A percentile compares a stretch with the other conserved stretches of the same genome.
Conservation (phyloP, 2,888 invertebrate genomes). For the Didymodactylos carnosus region DNA sequence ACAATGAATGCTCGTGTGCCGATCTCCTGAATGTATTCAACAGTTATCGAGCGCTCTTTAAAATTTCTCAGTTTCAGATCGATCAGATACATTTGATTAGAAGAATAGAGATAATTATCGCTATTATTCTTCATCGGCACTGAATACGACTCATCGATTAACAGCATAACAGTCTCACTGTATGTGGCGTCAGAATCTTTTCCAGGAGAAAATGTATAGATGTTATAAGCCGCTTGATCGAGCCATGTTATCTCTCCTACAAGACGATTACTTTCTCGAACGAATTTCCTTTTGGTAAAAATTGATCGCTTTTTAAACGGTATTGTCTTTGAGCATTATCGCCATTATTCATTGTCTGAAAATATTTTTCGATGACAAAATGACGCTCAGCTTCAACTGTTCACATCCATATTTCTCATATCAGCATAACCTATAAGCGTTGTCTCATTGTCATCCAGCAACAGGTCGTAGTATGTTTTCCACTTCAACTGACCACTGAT, state of each 20-base stretch:
- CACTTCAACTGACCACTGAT: background rate
- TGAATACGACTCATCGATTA: too few relatives aligned
- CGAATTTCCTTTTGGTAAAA: background rate
- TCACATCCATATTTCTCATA: background rate
- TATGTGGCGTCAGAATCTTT: background rate
- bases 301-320: background rate
- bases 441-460: background rate
- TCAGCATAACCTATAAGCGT: background rate
- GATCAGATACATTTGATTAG: background rate
- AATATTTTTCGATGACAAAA: background rate
- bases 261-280: background rate
- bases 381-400: background rate
- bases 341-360: background rate
- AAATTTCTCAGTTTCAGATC: background rate
- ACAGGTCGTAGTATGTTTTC: background rate
- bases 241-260: background rate
- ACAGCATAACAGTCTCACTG: background rate
- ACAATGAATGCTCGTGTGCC: background rate
- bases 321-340: background rate
- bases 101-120: background rate
- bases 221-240: background rate
- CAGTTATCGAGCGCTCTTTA: background rate
- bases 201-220: background rate
- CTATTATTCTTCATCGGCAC: too few relatives aligned
- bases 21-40: too few relatives aligned